These are phyloP conservation scores for Perdita meconis DNA, from an alignment of 2,888 invertebrate genomes.

Conservation along the genomic window DNA sequence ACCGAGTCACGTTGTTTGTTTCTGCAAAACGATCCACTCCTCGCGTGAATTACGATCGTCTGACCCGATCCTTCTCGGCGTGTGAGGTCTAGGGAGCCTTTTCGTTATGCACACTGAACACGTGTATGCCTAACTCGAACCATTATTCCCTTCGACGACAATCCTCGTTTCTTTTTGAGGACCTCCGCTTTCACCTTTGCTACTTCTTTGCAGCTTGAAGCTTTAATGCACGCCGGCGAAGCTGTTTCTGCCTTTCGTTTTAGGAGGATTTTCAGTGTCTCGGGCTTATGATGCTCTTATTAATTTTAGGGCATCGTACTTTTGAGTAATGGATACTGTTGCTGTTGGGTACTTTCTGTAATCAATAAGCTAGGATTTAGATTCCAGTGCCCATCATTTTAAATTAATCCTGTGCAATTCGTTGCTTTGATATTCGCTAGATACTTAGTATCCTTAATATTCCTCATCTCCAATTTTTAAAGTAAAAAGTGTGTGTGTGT, in stretches of 20 bases:
- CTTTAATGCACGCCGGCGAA: constrained; percentile 9
- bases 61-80: constrained; percentile 60
- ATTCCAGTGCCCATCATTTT: no score
- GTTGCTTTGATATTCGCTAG: no score
- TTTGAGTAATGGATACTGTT: background rate
- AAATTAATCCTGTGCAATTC: no score
- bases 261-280: background rate
- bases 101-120: constrained; percentile 35
- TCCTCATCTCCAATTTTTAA: no score
- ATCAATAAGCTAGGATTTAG: no score
- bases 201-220: constrained; percentile 12
- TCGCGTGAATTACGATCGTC: constrained; percentile 76
- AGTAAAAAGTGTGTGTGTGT: no score
- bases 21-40: constrained; percentile 72
- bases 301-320: background rate
- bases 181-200: constrained; percentile 34
- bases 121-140: constrained; percentile 55
- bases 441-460: no score
- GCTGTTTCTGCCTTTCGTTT: background rate
- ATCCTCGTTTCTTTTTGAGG: constrained; percentile 52
- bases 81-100: constrained; percentile 69
- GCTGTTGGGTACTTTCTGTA: no score
- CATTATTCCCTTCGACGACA: constrained; percentile 66
- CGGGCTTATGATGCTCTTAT: background rate
- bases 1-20: constrained; percentile 69